Evolutionary conservation across 2,113 vertebrate genomes (phyloP).

Genomic region (Spizaetus ornatus): DNA sequence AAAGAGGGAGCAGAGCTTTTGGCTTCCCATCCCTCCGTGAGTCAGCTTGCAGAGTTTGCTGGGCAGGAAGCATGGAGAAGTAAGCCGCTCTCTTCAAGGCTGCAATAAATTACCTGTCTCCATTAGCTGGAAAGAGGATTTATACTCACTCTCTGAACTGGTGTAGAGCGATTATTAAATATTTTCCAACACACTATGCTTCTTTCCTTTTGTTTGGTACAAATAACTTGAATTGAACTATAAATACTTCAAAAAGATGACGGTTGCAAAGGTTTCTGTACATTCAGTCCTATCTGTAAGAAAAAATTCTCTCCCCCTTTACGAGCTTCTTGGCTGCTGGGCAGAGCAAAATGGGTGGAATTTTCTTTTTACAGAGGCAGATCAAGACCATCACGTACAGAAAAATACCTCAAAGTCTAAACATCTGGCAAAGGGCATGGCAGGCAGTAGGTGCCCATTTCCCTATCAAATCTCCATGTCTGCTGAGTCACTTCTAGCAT

Average conservation of each 20-base stretch:
- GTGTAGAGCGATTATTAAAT: not conserved
- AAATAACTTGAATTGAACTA: slow-evolving; percentile 26
- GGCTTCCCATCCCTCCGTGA: not conserved
- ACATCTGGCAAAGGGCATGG: not conserved
- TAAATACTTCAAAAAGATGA: slow-evolving; percentile 27
- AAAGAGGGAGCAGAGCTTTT: not conserved
- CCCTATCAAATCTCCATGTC: not conserved
- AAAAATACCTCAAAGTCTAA: not conserved
- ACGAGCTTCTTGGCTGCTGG: not conserved
- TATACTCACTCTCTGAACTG: slow-evolving; percentile 7
- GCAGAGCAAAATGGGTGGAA: not conserved
- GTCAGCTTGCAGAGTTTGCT: not conserved
- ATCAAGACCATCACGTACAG: not conserved
- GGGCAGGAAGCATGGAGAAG: not conserved
- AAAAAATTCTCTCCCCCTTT: not conserved
- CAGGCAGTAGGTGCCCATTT: not conserved
- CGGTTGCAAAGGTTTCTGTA: not conserved
- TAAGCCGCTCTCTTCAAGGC: slow-evolving; percentile 10
- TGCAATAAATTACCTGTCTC: slow-evolving; percentile 51
- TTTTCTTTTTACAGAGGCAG: slow-evolving; percentile 1
- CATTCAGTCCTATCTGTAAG: slow-evolving; percentile 1
- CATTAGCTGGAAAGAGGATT: slow-evolving; percentile 37
- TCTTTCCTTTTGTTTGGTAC: slow-evolving; percentile 36
- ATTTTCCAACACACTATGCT: slow-evolving; percentile 33
- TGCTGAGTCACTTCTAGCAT: slow-evolving; percentile 12